Percentiles rank a stretch among this genome's conserved stretches.
phyloP scores from a whole-genome alignment of 2,113 vertebrate species.

The Colius striatus region DNA sequence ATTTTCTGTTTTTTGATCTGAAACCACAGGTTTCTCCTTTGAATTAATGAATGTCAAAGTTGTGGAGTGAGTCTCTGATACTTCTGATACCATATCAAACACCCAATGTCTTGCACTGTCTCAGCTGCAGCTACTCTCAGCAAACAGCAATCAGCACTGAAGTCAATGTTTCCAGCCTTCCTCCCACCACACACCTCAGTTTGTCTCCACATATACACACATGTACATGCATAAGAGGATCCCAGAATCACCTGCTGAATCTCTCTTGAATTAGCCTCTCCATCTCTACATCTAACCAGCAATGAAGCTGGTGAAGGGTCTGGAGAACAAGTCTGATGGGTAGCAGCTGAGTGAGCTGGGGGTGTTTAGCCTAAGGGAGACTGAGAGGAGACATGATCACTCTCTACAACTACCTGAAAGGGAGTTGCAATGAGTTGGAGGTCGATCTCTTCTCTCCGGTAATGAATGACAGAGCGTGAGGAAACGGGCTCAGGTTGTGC shows the following conservation, averaged over 20 bases:
- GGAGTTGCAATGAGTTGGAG: too few species aligned
- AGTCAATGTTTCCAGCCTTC: background rate
- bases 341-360: too few species aligned
- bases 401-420: too few species aligned
- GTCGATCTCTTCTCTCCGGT: too few species aligned
- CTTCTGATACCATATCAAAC: background rate
- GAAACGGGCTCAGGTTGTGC: too few species aligned
- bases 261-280: background rate
- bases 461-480: too few species aligned
- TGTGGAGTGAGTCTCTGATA: background rate
- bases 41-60: background rate
- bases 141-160: background rate
- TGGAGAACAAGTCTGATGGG: too few species aligned
- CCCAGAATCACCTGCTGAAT: background rate
- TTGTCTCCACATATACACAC: background rate
- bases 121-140: background rate
- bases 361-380: too few species aligned
- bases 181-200: background rate
- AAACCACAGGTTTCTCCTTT: background rate
- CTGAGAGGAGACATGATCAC: too few species aligned
- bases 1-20: background rate
- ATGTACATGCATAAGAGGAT: background rate
- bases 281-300: background rate
- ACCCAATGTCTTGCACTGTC: background rate
- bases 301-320: too few species aligned